These are phyloP conservation scores for Falco novaeseelandiae DNA, from an alignment of 2,797 vertebrate species.

Conservation along the genomic window DNA sequence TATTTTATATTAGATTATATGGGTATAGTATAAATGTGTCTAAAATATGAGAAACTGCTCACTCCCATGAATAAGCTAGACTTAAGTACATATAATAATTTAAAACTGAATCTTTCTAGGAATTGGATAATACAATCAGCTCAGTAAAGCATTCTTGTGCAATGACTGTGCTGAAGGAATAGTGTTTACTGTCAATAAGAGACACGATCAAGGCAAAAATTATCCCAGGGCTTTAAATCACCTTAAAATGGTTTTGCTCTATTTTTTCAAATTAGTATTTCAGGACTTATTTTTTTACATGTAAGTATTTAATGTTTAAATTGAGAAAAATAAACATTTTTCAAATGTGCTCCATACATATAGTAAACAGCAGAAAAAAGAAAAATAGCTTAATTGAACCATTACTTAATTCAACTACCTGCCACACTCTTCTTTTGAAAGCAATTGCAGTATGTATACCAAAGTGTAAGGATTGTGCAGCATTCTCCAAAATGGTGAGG, in stretches of 20 bases:
- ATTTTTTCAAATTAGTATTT: not conserved
- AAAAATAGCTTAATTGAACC: not conserved
- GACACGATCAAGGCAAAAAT: not conserved
- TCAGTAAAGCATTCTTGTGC: not conserved
- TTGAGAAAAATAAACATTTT: not conserved
- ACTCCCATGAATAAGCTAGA: not conserved
- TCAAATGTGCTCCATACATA: not conserved
- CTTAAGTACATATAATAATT: not conserved
- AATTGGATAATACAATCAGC: not conserved
- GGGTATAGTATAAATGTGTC: not conserved
- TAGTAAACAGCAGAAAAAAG: not conserved
- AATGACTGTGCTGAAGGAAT: not conserved
- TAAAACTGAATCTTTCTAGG: not conserved
- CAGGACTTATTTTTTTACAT: not conserved
- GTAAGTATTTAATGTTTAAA: not conserved
- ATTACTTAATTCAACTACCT: conserved; percentile 28
- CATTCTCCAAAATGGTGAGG: not conserved
- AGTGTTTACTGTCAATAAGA: not conserved
- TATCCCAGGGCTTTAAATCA: not conserved
- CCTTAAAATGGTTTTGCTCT: not conserved
- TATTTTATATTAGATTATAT: not conserved
- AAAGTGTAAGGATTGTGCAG: conserved; percentile 1
- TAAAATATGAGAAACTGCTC: not conserved
- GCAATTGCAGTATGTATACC: not conserved
- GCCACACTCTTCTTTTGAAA: not conserved